A percentile compares a stretch with the other conserved stretches of the same genome.
Evolutionary conservation across 2,888 invertebrate genomes (phyloP).

Genomic region (Keiferia lycopersicella): DNA sequence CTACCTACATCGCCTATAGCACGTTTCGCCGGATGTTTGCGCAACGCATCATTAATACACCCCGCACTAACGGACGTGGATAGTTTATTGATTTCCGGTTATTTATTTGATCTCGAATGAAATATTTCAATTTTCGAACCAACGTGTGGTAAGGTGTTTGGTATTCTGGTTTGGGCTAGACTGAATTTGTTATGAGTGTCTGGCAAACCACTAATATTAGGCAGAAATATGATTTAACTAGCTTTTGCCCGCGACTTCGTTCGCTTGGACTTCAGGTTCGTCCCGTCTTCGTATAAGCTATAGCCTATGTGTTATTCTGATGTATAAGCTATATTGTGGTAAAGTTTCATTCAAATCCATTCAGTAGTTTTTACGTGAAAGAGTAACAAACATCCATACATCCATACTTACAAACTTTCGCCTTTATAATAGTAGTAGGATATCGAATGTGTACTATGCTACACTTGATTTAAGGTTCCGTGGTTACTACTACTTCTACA

Average conservation of each 20-base stretch:
- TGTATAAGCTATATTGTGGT: no score
- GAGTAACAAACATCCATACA: no score
- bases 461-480: no score
- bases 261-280: no score
- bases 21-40: conserved; percentile 28
- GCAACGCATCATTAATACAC: conserved; percentile 40
- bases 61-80: conserved; percentile 41
- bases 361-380: no score
- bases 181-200: conserved; percentile 8
- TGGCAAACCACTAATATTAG: neutral
- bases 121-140: conserved; percentile 24
- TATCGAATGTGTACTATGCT: no score
- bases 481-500: no score
- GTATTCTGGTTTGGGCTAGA: conserved; percentile 13
- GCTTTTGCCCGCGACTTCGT: no score
- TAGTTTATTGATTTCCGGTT: conserved; percentile 37
- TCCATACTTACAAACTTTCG: no score
- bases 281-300: no score
- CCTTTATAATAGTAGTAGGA: neutral
- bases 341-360: no score
- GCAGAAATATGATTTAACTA: neutral
- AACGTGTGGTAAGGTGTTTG: conserved; percentile 3
- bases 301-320: no score
- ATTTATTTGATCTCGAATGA: conserved; percentile 30
- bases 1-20: neutral